Percentiles rank a stretch among this genome's conserved stretches.
Conservation (phyloP, 1,140 invertebrate genomes). For the Pseudomyrmex concolor region DNA sequence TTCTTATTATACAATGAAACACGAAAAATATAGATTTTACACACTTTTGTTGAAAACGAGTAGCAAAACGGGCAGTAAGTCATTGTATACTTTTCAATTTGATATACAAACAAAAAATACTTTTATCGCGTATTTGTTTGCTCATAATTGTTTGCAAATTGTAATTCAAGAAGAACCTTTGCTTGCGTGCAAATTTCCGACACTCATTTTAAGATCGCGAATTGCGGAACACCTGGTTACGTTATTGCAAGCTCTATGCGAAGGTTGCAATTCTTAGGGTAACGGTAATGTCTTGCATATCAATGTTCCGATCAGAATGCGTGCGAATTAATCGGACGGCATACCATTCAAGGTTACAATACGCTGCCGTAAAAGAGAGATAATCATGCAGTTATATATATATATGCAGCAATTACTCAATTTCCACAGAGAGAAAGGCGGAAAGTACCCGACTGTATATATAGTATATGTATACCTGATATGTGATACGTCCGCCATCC, state of each 20-base stretch:
- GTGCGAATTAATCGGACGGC: background rate
- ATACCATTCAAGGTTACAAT: conserved; percentile 22
- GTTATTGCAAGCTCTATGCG: background rate
- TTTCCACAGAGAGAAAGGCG: conserved; percentile 19
- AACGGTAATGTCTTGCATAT: conserved; percentile 17
- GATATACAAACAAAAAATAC: too few species aligned
- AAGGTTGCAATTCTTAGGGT: conserved; percentile 2
- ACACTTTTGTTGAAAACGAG: too few species aligned
- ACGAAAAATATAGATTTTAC: too few species aligned
- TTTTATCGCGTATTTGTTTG: too few species aligned
- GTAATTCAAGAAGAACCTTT: background rate
- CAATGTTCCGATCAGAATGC: conserved; percentile 18
- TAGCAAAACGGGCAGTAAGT: too few species aligned
- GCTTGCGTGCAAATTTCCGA: conserved; percentile 4
- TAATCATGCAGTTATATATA: conserved; percentile 4
- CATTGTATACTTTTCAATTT: too few species aligned
- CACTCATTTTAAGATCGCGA: background rate
- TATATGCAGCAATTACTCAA: background rate
- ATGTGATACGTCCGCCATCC: conserved; percentile 91
- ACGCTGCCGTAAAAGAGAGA: background rate
- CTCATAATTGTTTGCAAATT: background rate
- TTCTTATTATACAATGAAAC: background rate
- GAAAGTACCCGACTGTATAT: conserved; percentile 32
- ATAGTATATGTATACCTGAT: conserved; percentile 86
- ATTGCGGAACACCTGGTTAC: background rate